These are phyloP conservation scores for Eutrigla gurnardus DNA, from an alignment of 2,797 vertebrate genomes.

Conservation along the genomic window DNA sequence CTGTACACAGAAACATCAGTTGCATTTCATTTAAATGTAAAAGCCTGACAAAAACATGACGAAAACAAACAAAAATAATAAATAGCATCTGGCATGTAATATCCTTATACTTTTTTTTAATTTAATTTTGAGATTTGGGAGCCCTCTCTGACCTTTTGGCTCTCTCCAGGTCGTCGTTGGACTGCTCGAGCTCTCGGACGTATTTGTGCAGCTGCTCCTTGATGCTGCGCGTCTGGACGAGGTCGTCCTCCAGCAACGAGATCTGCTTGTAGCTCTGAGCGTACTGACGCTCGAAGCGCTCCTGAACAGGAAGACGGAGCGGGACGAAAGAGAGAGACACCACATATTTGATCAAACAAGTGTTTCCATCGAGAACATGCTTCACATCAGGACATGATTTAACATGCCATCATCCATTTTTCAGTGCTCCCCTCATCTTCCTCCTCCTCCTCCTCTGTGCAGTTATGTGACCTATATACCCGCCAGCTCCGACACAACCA, in stretches of 20 bases:
- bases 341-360: neutral
- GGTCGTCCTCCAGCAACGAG: conserved; percentile 93
- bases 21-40: neutral
- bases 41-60: neutral
- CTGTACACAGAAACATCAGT: neutral
- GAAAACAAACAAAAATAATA: neutral
- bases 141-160: conserved; percentile 88
- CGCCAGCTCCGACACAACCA: conserved; percentile 39
- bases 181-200: conserved; percentile 95
- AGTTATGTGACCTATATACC: conserved; percentile 63
- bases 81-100: neutral
- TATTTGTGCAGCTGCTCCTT: conserved; percentile 98
- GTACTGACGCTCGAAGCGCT: conserved; percentile 94
- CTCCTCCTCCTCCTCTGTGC: neutral
- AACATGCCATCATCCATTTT: conserved; percentile 45
- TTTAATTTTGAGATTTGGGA: neutral
- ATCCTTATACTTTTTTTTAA: neutral
- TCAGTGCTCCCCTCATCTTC: conserved; percentile 19
- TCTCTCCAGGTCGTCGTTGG: conserved; percentile 96
- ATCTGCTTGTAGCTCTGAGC: conserved; percentile 98
- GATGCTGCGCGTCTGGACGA: conserved; percentile 93
- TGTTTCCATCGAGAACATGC: neutral
- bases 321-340: neutral
- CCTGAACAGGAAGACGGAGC: conserved; percentile 75
- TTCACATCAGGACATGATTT: neutral